Percentiles rank a stretch among this genome's conserved stretches.
phyloP scores from a whole-genome alignment of 2,888 invertebrate genomes.

The Chloroclystis v-ata region DNA sequence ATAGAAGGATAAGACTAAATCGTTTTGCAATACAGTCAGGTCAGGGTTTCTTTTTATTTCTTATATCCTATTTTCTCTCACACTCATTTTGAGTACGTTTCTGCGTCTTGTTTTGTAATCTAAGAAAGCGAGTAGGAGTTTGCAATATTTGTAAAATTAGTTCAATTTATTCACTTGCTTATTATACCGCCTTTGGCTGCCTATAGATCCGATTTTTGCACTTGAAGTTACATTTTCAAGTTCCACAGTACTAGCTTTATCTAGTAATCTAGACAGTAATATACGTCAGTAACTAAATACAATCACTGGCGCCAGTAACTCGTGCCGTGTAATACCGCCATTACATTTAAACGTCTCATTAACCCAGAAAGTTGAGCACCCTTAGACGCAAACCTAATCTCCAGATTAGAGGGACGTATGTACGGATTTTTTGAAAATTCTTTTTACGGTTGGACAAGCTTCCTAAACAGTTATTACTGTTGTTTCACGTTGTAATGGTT shows the following conservation, averaged over 20 bases:
- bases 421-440: constrained; percentile 25
- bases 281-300: constrained; percentile 15
- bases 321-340: constrained; percentile 19
- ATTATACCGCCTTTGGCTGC: too few relatives aligned
- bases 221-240: too few relatives aligned
- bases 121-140: too few relatives aligned
- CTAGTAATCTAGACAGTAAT: constrained; percentile 7
- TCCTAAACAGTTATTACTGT: constrained; percentile 20
- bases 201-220: too few relatives aligned
- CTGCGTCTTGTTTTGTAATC: too few relatives aligned
- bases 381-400: constrained; percentile 26
- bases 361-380: constrained; percentile 26
- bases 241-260: background rate
- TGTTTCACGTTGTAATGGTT: constrained; percentile 9
- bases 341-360: constrained; percentile 29
- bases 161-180: too few relatives aligned
- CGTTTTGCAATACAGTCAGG: too few relatives aligned
- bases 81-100: too few relatives aligned
- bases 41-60: too few relatives aligned
- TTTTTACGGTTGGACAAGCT: constrained; percentile 21
- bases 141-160: too few relatives aligned
- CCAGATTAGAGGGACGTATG: constrained; percentile 24
- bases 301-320: constrained; percentile 20
- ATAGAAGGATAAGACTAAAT: too few relatives aligned
- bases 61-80: too few relatives aligned